Evolutionary conservation across 2,113 vertebrate genomes (phyloP), one percentile per base, ranked within the genome.

Genomic region (Leptobrachium ailaonicum): DNA sequence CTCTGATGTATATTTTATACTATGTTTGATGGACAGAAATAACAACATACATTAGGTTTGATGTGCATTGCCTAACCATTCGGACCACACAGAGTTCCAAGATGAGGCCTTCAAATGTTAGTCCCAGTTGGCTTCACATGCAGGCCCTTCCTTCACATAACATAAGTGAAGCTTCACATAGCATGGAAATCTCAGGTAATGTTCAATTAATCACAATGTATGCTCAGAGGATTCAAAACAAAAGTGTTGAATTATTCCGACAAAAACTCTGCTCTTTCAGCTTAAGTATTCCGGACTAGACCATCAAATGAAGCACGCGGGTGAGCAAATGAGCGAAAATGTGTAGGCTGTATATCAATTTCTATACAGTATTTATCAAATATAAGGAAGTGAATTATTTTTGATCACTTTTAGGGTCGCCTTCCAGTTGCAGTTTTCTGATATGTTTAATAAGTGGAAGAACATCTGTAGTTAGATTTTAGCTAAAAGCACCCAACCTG

Each of bases 1-100:
- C 3, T 70, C n/a, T 11, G 9, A 45, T 47, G 44, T 20, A 12
- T 70, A 12, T 70, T 20, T 76, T 44, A 68, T n/a, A 47, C 11
- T 74, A 41, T 66, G 58, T 67, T 60, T 68, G 63, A 80, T 60
- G 58, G 66, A 68, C 71, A 69, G 50, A 73, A 2, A 54, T 64
- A 68, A 80, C 68, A 62, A 50, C 12, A 74, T 67, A 58, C 41
- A 80, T 73, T 66, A 67, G 44, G 53, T 66, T 58, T 80, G 71
- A 11, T 47, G 44, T 71, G 20, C 20, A 32, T 32, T 32, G 66
- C 11, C 42, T 80, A 73, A 80, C 78, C 71, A 66, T 80, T 80
- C 54, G 66, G 32, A 80, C 47, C 62, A 73, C 50, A 58, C 50
- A 67, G 71, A 67, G 13, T 60, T 66, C 69, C 66, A 42, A 32